Percentiles rank a stretch among this genome's conserved stretches.
phyloP scores from a whole-genome alignment of 30 jellyfish, hydroid and myxozoan species.

The Sanderia malayensis region DNA sequence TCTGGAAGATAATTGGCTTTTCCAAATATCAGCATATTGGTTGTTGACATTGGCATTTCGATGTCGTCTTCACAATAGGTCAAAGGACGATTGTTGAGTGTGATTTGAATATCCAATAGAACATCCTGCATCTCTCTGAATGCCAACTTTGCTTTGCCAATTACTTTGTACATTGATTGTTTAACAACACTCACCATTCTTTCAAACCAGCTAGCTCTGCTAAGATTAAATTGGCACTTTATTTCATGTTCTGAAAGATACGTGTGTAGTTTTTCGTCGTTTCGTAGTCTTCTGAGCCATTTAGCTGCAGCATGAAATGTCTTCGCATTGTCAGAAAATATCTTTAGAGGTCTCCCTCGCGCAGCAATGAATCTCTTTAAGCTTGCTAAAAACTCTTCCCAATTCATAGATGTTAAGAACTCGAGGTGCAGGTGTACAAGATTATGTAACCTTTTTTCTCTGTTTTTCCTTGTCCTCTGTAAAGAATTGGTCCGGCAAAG shows the following conservation, averaged over 20 bases:
- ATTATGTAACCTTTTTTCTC: neutral
- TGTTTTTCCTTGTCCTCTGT: neutral
- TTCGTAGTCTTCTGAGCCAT: slow-evolving; percentile 20
- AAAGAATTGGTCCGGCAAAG: slow-evolving; percentile 1
- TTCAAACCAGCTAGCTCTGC: slow-evolving; percentile 50
- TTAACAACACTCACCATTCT: slow-evolving; percentile 29
- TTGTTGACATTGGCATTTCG: slow-evolving; percentile 33
- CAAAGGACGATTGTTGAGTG: slow-evolving; percentile 31
- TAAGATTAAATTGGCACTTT: slow-evolving; percentile 33
- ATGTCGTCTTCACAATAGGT: slow-evolving; percentile 42
- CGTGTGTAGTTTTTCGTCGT: slow-evolving; percentile 24
- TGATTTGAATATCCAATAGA: slow-evolving; percentile 10
- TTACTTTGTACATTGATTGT: slow-evolving; percentile 18
- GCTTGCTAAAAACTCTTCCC: slow-evolving; percentile 17
- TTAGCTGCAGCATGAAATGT: slow-evolving; percentile 51
- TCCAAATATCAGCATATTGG: slow-evolving; percentile 34
- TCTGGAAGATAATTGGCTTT: slow-evolving; percentile 15
- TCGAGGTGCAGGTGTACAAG: slow-evolving; percentile 10
- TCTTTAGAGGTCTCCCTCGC: slow-evolving; percentile 48
- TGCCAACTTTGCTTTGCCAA: slow-evolving; percentile 18
- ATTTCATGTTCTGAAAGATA: slow-evolving; percentile 6
- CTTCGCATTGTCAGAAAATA: slow-evolving; percentile 46
- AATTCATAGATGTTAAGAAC: slow-evolving; percentile 17
- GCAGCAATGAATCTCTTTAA: slow-evolving; percentile 30
- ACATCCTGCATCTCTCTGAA: slow-evolving; percentile 29